A percentile compares a stretch with the other conserved stretches of the same genome.
Conservation (phyloP, 2,797 vertebrate species). For the Salmo trutta region DNA sequence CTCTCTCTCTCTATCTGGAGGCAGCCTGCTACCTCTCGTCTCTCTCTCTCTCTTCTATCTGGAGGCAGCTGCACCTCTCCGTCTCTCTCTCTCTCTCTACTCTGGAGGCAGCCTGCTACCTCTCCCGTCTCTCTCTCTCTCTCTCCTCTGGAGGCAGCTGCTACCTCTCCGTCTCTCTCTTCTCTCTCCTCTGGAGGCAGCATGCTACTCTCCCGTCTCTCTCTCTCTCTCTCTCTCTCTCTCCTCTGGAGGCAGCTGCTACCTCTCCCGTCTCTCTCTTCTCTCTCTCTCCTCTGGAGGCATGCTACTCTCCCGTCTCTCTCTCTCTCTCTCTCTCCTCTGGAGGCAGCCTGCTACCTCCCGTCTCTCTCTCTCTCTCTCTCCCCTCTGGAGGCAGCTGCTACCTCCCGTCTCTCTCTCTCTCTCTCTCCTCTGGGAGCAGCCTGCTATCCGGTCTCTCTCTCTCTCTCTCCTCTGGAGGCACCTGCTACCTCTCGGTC, state of each 20-base stretch:
- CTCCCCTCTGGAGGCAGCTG: too few relatives aligned
- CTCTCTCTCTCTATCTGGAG: conserved; percentile 75
- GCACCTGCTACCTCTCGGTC: too few relatives aligned
- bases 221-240: too few relatives aligned
- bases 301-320: conserved; percentile 26
- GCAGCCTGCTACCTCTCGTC: conserved; percentile 65
- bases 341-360: too few relatives aligned
- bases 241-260: too few relatives aligned
- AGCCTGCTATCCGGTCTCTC: conserved; percentile 47
- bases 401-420: neutral
- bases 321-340: conserved; percentile 55
- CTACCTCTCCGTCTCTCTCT: neutral
- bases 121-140: neutral
- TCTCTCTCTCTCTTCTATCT: conserved; percentile 55
- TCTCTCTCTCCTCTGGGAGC: conserved; percentile 81
- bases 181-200: conserved; percentile 82
- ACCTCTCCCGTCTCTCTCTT: neutral
- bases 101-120: too few relatives aligned
- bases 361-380: too few relatives aligned
- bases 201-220: too few relatives aligned
- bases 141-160: conserved; percentile 83
- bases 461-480: conserved; percentile 39
- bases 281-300: conserved; percentile 78
- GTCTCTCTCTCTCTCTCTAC: too few relatives aligned
- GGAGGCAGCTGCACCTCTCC: too few relatives aligned